Conservation (phyloP, 2,797 vertebrate species). For the Silurus aristotelis region DNA sequence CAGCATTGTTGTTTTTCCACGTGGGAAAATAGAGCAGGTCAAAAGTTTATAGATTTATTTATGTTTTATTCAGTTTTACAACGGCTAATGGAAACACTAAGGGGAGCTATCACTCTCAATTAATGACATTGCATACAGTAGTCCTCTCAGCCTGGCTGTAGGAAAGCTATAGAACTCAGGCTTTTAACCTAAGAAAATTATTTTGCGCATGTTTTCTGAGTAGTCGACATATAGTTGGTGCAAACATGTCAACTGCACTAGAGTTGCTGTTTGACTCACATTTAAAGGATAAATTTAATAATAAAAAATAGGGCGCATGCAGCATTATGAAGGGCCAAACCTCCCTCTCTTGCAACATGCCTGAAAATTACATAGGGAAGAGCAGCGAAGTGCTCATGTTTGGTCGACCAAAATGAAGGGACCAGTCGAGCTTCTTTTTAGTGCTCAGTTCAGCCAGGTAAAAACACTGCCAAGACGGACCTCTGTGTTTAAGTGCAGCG, state of each 20-base stretch:
- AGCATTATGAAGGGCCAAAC: constrained; percentile 60
- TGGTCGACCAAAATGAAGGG: constrained; percentile 70
- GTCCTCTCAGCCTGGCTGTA: not conserved
- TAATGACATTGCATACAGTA: not conserved
- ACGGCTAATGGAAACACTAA: constrained; percentile 18
- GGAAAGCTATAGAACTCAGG: not conserved
- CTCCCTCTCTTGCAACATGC: constrained; percentile 63
- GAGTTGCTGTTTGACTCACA: constrained; percentile 55
- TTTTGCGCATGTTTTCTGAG: not conserved
- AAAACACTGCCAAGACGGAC: constrained; percentile 69
- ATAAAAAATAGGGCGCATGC: constrained; percentile 64
- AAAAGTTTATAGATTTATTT: constrained; percentile 28
- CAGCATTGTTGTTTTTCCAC: constrained; percentile 25
- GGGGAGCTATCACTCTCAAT: constrained; percentile 37
- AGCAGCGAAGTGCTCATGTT: constrained; percentile 74
- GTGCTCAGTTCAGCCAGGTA: constrained; percentile 61
- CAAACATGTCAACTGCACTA: not conserved
- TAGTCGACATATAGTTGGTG: no score
- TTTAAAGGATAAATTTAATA: constrained; percentile 68
- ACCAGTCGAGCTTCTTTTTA: constrained; percentile 60
- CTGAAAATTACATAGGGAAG: constrained; percentile 69
- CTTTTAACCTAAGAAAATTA: not conserved
- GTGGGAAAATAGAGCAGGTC: not conserved
- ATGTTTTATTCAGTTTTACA: constrained; percentile 18
- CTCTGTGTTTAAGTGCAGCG: constrained; percentile 65